These are phyloP conservation scores for Stegodyphus mimosarum DNA, from an alignment of 1,140 invertebrate species.

Conservation along the genomic window DNA sequence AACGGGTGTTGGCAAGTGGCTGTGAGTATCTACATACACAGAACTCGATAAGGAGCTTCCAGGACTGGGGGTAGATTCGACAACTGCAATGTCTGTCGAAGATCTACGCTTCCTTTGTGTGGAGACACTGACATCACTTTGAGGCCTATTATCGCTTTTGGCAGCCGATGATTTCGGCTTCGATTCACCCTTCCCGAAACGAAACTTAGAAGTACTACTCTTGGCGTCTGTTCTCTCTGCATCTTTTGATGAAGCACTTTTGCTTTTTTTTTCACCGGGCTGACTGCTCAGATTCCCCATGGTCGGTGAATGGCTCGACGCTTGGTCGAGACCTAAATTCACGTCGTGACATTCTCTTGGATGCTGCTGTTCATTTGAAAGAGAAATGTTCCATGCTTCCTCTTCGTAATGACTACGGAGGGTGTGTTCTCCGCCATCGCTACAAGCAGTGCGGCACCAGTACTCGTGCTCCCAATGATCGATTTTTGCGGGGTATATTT, in stretches of 20 bases:
- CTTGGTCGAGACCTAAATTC: neutral
- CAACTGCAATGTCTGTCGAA: neutral
- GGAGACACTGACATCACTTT: neutral
- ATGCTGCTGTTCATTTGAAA: neutral
- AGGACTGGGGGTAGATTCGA: conserved; percentile 54
- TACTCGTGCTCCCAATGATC: conserved; percentile 24
- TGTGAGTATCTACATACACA: conserved; percentile 60
- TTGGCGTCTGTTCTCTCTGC: neutral
- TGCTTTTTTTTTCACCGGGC: conserved; percentile 53
- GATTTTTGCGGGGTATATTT: conserved; percentile 41
- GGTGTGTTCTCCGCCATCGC: neutral
- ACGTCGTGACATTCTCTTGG: neutral
- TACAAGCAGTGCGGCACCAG: conserved; percentile 2
- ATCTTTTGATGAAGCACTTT: neutral
- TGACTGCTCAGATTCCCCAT: conserved; percentile 60
- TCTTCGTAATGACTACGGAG: neutral
- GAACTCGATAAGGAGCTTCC: conserved; percentile 60
- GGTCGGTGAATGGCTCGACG: neutral
- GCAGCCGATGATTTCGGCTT: neutral
- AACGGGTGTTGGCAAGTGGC: conserved; percentile 57
- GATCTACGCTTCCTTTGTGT: neutral
- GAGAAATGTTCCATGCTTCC: conserved; percentile 9
- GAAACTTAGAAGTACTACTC: neutral
- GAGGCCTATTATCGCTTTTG: neutral
- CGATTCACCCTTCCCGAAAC: conserved; percentile 23